Evolutionary conservation across 2,113 vertebrate species (phyloP).

Genomic region (Plecotus auritus): DNA sequence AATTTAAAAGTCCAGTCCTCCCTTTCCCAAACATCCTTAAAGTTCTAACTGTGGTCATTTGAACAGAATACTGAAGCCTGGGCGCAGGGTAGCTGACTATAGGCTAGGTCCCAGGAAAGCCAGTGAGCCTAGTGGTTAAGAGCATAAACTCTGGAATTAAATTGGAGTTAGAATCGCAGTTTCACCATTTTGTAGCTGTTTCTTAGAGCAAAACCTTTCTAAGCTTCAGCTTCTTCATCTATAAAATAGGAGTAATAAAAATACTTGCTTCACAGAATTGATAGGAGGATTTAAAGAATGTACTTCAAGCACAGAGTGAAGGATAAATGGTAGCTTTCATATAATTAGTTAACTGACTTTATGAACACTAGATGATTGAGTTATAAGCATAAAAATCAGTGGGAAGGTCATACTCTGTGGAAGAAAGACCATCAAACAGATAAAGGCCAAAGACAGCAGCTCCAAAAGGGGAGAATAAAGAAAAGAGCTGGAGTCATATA

Average conservation of each 20-base stretch:
- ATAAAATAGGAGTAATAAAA: background rate
- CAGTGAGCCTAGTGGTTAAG: background rate
- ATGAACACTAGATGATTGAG: background rate
- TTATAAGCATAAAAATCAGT: background rate
- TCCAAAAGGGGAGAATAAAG: background rate
- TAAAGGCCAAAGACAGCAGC: background rate
- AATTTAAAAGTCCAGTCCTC: background rate
- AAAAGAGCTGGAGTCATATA: background rate
- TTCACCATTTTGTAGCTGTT: background rate
- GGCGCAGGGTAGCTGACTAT: background rate
- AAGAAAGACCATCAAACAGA: background rate
- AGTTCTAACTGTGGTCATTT: background rate
- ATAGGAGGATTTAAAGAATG: background rate
- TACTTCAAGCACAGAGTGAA: background rate
- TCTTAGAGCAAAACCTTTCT: background rate
- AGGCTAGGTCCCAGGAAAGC: background rate
- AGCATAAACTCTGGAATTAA: background rate
- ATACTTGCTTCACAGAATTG: background rate
- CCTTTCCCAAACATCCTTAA: background rate
- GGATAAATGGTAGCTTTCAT: background rate
- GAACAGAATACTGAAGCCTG: background rate
- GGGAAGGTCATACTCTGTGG: background rate
- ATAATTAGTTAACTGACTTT: background rate
- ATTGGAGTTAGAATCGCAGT: background rate
- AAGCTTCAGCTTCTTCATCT: background rate